phyloP scores from a whole-genome alignment of 2,113 vertebrate genomes.

The Clarias gariepinus region DNA sequence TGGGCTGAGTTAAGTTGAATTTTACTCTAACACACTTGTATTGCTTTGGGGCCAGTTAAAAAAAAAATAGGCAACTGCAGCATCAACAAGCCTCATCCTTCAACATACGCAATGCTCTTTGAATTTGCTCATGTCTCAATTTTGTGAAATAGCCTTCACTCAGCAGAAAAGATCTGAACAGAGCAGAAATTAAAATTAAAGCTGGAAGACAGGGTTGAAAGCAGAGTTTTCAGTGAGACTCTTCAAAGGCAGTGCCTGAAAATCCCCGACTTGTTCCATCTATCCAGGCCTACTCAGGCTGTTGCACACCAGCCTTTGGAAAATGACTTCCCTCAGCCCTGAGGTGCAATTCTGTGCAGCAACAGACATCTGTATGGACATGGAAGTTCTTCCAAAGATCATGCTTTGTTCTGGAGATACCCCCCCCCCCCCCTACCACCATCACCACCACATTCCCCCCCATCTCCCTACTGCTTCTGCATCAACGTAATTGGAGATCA shows the following conservation, averaged over 20 bases:
- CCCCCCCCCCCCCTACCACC: constrained; percentile 44
- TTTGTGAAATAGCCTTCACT: constrained; percentile 38
- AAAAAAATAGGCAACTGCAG: constrained; percentile 14
- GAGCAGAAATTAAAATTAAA: constrained; percentile 46
- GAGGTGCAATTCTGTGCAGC: constrained; percentile 64
- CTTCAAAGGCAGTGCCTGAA: constrained; percentile 56
- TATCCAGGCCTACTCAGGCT: constrained; percentile 43
- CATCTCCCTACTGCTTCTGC: constrained; percentile 63
- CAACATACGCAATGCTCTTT: constrained; percentile 12
- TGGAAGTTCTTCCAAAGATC: constrained; percentile 71
- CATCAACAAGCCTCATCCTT: constrained; percentile 4
- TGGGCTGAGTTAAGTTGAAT: background rate
- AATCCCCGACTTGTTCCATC: constrained; percentile 30
- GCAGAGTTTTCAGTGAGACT: constrained; percentile 50
- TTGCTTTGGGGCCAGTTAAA: constrained; percentile 21
- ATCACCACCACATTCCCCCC: too few relatives aligned
- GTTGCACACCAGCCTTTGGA: constrained; percentile 57
- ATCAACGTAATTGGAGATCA: constrained; percentile 81
- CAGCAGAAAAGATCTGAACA: constrained; percentile 38
- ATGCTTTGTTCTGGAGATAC: constrained; percentile 76
- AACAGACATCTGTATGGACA: constrained; percentile 68
- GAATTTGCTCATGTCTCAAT: constrained; percentile 6
- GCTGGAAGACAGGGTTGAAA: constrained; percentile 34
- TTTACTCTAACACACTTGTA: background rate
- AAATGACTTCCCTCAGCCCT: constrained; percentile 66